Conservation (phyloP, 2,797 vertebrate species). For the Taenioides sp. region DNA sequence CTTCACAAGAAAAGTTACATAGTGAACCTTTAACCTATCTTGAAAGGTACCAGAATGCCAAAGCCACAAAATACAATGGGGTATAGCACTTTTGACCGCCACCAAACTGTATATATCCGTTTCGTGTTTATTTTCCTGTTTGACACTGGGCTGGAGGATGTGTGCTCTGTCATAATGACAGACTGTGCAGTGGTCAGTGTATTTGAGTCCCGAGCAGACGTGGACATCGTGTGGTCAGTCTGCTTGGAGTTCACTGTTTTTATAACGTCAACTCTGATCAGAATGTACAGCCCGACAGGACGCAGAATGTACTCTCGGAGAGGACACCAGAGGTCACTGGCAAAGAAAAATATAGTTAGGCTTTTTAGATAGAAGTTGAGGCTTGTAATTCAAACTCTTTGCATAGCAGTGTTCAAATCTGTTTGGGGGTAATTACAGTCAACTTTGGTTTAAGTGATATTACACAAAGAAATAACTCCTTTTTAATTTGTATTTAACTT, state of each 20-base stretch:
- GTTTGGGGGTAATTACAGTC: background rate
- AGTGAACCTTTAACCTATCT: no score
- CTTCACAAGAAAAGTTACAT: no score
- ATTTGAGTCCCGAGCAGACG: constrained; percentile 52
- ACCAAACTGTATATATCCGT: background rate
- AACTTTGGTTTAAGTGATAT: background rate
- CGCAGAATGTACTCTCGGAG: background rate
- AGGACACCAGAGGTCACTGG: background rate
- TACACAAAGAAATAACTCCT: background rate
- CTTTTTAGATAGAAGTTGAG: background rate
- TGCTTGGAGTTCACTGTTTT: constrained; percentile 46
- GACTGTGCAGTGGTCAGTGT: constrained; percentile 48
- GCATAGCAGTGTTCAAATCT: background rate
- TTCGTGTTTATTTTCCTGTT: background rate
- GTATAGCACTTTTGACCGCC: background rate
- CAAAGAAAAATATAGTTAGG: background rate
- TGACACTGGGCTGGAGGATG: constrained; percentile 12
- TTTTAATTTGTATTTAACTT: background rate
- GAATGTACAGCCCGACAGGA: constrained; percentile 10
- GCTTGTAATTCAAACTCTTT: background rate
- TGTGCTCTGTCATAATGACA: constrained; percentile 43
- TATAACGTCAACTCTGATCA: constrained; percentile 31
- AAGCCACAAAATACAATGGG: no score
- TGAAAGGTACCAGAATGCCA: no score
- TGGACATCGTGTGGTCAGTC: constrained; percentile 37